These are phyloP conservation scores for Drosophila albomicans DNA, from an alignment of 1,140 invertebrate genomes.

Conservation along the genomic window DNA sequence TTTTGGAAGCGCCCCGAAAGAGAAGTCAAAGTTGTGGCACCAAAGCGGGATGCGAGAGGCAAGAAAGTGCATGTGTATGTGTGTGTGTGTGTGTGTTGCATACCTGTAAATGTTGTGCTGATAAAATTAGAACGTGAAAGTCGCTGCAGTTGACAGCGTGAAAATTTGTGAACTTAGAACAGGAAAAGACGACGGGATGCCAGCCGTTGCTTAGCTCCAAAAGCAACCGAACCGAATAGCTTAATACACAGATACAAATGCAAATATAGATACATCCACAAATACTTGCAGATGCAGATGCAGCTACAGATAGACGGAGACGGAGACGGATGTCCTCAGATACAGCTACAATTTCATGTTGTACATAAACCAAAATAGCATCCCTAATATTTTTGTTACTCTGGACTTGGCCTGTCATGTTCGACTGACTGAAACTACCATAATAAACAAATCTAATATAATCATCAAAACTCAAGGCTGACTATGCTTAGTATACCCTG, in stretches of 20 bases:
- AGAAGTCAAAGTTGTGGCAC: neutral
- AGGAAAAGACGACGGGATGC: conserved; percentile 71
- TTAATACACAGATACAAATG: conserved; percentile 37
- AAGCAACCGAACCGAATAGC: conserved; percentile 30
- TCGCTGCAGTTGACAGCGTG: conserved; percentile 78
- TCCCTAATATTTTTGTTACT: conserved; percentile 34
- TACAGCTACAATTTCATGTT: conserved; percentile 23
- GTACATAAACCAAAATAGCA: conserved; percentile 33
- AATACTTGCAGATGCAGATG: neutral
- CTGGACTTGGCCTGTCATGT: conserved; percentile 50
- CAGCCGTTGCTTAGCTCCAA: conserved; percentile 50
- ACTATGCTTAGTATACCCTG: conserved; percentile 13
- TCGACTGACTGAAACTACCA: conserved; percentile 57
- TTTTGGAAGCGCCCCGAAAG: conserved; percentile 61
- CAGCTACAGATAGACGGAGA: neutral
- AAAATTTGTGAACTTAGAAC: conserved; percentile 81
- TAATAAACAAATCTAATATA: conserved; percentile 47
- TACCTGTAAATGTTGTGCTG: conserved; percentile 68
- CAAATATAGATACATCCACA: conserved; percentile 12
- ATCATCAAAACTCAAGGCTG: conserved; percentile 16
- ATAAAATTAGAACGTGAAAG: conserved; percentile 78
- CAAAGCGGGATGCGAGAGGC: neutral
- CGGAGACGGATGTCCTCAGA: neutral
- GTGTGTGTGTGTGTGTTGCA: conserved; percentile 34
- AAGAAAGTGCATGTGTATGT: conserved; percentile 1